Evolutionary conservation across 2,888 invertebrate genomes (phyloP).

Genomic region (Pterobdella sp.): DNA sequence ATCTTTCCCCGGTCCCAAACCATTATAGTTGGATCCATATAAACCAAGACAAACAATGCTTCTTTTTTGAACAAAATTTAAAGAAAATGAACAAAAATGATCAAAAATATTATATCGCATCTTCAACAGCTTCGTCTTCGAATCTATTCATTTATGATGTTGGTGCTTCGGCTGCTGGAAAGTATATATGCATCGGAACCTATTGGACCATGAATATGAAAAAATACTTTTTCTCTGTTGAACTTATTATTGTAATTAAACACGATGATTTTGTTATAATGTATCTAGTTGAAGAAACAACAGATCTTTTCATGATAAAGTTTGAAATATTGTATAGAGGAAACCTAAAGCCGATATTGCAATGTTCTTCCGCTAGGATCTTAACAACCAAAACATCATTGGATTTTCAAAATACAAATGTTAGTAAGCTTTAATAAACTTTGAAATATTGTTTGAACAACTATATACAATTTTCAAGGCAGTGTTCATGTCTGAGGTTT

Average conservation of each 20-base stretch:
- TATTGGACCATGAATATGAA: neutral
- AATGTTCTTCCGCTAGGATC: neutral
- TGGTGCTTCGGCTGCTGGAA: slow-evolving; percentile 6
- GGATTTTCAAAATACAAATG: neutral
- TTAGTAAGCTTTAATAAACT: neutral
- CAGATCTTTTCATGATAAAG: neutral
- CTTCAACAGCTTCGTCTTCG: neutral
- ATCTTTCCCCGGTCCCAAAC: slow-evolving; percentile 5
- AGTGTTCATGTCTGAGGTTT: neutral
- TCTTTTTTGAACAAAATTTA: neutral
- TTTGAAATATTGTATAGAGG: slow-evolving; percentile 12
- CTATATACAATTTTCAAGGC: neutral
- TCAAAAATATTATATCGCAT: neutral
- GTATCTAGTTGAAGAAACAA: neutral
- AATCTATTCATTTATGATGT: slow-evolving; percentile 8
- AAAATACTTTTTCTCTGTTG: neutral
- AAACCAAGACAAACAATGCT: neutral
- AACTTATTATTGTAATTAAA: slow-evolving; percentile 1
- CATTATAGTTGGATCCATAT: neutral
- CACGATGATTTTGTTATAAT: slow-evolving; percentile 12
- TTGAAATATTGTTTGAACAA: neutral
- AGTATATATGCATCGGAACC: slow-evolving; percentile 12
- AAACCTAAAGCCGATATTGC: slow-evolving; percentile 18
- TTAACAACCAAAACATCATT: neutral
- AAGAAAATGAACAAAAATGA: neutral